Conservation (phyloP, 64 coral and sea anemone genomes). For the Hydrozoanthus tunicans region DNA sequence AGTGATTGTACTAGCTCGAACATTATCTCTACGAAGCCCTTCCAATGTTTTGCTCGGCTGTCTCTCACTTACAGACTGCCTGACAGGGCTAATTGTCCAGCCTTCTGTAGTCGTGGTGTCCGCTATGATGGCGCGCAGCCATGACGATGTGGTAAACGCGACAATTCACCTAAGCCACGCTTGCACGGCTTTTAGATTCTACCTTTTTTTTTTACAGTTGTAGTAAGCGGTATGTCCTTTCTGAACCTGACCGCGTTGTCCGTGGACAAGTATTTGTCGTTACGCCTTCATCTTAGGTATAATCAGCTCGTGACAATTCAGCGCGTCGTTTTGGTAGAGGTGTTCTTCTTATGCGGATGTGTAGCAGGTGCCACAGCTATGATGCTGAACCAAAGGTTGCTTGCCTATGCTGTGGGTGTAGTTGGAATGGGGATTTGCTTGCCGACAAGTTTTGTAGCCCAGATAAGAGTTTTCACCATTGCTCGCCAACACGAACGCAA, state of each 20-base stretch:
- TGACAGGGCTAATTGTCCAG: constrained; percentile 18
- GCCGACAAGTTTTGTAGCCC: constrained; percentile 36
- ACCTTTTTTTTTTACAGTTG: background rate
- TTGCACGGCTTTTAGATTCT: constrained; percentile 7
- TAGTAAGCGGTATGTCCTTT: background rate
- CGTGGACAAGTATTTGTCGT: constrained; percentile 14
- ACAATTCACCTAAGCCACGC: background rate
- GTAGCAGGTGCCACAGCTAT: background rate
- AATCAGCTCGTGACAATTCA: constrained; percentile 14
- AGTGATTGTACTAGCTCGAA: background rate
- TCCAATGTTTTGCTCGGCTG: background rate
- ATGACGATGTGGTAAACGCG: background rate
- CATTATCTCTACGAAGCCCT: background rate
- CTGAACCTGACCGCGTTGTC: background rate
- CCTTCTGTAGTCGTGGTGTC: constrained; percentile 5
- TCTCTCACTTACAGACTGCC: background rate
- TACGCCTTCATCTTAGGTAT: constrained; percentile 25
- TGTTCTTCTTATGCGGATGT: background rate
- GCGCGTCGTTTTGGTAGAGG: background rate
- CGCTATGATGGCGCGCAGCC: background rate
- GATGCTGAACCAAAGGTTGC: constrained; percentile 28
- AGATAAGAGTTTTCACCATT: constrained; percentile 8
- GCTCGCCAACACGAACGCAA: constrained; percentile 25
- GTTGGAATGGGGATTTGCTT: constrained; percentile 15
- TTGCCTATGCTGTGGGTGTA: background rate